phyloP scores from a whole-genome alignment of 2,113 vertebrate genomes.

The Scartelaos histophorus region DNA sequence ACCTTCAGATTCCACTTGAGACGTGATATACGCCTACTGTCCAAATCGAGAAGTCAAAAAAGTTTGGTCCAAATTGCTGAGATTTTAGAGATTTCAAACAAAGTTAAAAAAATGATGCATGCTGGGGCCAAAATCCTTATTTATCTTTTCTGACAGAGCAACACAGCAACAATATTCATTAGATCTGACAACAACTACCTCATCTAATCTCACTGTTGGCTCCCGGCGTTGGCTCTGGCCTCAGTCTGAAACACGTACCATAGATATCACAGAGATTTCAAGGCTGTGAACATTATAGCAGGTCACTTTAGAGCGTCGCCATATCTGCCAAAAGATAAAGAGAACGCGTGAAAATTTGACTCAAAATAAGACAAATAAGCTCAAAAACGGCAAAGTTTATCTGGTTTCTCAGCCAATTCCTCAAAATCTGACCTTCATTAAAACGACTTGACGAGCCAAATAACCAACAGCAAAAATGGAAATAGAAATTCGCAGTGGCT shows the following conservation, averaged over 20 bases:
- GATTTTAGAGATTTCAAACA: constrained; percentile 46
- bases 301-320: not conserved
- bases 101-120: constrained; percentile 55
- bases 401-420: too few species aligned
- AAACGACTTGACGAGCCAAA: not conserved
- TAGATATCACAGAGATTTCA: constrained; percentile 59
- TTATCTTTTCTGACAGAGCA: constrained; percentile 16
- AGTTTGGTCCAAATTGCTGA: constrained; percentile 35
- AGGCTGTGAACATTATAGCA: constrained; percentile 32
- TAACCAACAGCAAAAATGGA: not conserved
- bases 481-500: not conserved
- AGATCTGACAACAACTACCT: not conserved
- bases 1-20: constrained; percentile 8
- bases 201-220: constrained; percentile 19
- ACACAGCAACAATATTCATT: constrained; percentile 30
- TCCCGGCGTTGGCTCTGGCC: constrained; percentile 36
- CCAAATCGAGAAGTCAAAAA: constrained; percentile 8
- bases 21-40: not conserved
- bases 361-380: not conserved
- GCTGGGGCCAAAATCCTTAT: constrained; percentile 29
- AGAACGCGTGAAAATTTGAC: not conserved
- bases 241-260: constrained; percentile 69
- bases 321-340: not conserved
- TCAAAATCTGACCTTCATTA: not conserved
- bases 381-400: too few species aligned